Evolutionary conservation across 2,888 invertebrate genomes (phyloP), one percentile per base, ranked within the genome.

Genomic region (Tetranychus piercei): DNA sequence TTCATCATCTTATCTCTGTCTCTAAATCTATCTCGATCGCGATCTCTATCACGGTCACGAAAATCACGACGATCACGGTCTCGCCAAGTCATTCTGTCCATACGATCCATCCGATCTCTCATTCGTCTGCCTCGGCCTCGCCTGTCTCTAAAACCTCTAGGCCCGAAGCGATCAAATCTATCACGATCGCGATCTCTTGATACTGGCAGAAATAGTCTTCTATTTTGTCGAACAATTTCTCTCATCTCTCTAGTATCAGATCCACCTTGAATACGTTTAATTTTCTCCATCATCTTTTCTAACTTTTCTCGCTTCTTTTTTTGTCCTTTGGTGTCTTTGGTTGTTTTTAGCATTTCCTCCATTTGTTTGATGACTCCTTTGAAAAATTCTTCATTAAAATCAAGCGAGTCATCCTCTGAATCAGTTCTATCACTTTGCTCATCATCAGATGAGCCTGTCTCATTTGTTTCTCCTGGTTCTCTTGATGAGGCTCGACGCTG

Each of bases 281-380:
- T 45, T 43, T 73, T 73, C 43, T 73, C 65, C 73, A 73, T 73
- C 65, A 64, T 64, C 15, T n/a, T 23, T 11, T 73, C 73, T 22
- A 11, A 8, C 9, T 55, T 64, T 65, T 73, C 65, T 55, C 15
- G 5, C 65, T 20, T 20, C 44, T 73, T 73, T 18, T 18, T 65
- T 11, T 23, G 20, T 45, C 75, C 75, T n/a, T 64, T 73, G 34
- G 34, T 34, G 18, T 66, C 73, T 43, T 73, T 44, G 11, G 34
- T 44, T 18, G 64, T n/a, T 34, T 74, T 75, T 73, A 76, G 70
- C 44, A 76, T 75, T 18, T 73, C 64, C 44, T 43, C 44, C 65
- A 76, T 76, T 18, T 70, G 70, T 34, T 34, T 65, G 73, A 76
- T 65, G 69, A 75, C 65, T 44, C n/a, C 23, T n/a, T 23, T 44